These are phyloP conservation scores for Paratrypauchen microcephalus DNA, from an alignment of 2,797 vertebrate species.

Conservation along the genomic window DNA sequence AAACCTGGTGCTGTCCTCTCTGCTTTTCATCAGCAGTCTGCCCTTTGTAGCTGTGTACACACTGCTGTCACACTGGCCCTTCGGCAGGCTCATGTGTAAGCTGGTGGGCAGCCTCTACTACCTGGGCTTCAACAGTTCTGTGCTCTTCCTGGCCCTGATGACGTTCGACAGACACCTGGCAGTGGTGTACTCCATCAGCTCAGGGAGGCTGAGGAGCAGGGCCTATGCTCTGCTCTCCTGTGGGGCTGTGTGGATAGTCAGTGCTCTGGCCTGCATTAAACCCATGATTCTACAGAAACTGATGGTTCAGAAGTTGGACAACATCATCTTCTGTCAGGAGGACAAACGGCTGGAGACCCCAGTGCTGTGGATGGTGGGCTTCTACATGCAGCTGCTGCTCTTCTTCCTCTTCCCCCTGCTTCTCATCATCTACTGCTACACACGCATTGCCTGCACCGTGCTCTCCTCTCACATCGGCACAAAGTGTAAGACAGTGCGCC, in stretches of 20 bases:
- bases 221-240: constrained; percentile 65
- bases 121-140: constrained; percentile 79
- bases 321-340: constrained; percentile 31
- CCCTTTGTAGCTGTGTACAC: constrained; percentile 72
- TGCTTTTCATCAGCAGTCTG: constrained; percentile 73
- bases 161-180: constrained; percentile 80
- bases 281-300: constrained; percentile 53
- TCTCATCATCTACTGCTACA: constrained; percentile 76
- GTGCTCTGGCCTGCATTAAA: constrained; percentile 64
- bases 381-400: constrained; percentile 72
- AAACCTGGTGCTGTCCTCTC: constrained; percentile 77
- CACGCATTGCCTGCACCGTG: constrained; percentile 70
- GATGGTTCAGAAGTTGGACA: accelerated
- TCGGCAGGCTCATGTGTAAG: constrained; percentile 71
- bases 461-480: constrained; percentile 59
- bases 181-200: constrained; percentile 72
- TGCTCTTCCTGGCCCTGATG: constrained; percentile 78
- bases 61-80: constrained; percentile 68
- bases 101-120: constrained; percentile 62
- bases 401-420: constrained; percentile 76
- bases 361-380: constrained; percentile 15
- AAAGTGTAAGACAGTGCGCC: constrained; percentile 75
- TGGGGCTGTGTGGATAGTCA: constrained; percentile 68
- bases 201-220: constrained; percentile 48
- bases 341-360: accelerated